Evolutionary conservation across 2,888 invertebrate species (phyloP).

Genomic region (Cryptocephalus moraei): DNA sequence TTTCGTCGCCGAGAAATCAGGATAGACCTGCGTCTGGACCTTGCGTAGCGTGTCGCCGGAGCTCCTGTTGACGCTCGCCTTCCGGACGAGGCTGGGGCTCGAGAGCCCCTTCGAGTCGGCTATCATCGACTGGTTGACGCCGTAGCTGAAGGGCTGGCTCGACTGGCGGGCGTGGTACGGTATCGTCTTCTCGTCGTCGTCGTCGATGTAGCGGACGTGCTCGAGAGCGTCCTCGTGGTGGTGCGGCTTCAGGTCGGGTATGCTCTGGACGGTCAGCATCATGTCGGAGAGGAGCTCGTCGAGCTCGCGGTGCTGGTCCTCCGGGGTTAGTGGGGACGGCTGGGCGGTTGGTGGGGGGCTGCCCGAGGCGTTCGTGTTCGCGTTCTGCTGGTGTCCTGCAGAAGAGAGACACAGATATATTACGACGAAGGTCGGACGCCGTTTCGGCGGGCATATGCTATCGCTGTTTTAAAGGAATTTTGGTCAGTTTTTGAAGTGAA

Average conservation of each 20-base stretch:
- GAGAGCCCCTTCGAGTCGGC: constrained; percentile 50
- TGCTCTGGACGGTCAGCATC: constrained; percentile 79
- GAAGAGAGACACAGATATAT: constrained; percentile 2
- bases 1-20: constrained; percentile 19
- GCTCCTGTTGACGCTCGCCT: constrained; percentile 45
- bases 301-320: constrained; percentile 57
- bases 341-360: constrained; percentile 37
- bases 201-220: constrained; percentile 37
- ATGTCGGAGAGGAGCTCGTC: constrained; percentile 79
- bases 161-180: constrained; percentile 88
- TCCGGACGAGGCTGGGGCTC: constrained; percentile 75
- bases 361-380: constrained; percentile 38
- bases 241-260: constrained; percentile 47
- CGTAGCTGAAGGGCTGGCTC: constrained; percentile 75
- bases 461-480: too few species aligned
- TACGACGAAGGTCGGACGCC: too few species aligned
- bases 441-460: too few species aligned
- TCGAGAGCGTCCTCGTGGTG: constrained; percentile 22
- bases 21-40: constrained; percentile 35
- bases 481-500: too few species aligned
- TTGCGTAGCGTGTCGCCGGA: constrained; percentile 33
- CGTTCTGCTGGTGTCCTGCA: constrained; percentile 39
- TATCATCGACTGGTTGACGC: constrained; percentile 43
- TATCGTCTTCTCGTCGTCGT: constrained; percentile 50
- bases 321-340: constrained; percentile 39